phyloP scores from a whole-genome alignment of 2,888 invertebrate genomes.

The Petrolisthes cinctipes region DNA sequence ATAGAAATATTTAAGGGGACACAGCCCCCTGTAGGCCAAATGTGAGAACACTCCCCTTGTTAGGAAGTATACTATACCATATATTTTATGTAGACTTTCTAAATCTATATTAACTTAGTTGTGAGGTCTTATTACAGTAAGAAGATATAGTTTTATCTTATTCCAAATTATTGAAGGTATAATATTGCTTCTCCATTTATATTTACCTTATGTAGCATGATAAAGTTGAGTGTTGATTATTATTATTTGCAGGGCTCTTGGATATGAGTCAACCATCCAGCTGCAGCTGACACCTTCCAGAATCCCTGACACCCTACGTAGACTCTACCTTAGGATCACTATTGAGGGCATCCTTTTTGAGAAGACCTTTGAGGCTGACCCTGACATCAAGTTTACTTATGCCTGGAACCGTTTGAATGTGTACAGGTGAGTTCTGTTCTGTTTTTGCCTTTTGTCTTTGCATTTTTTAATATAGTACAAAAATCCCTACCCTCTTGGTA shows the following conservation, averaged over 20 bases:
- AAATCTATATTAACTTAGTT: no score
- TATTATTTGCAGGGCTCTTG: constrained; percentile 78
- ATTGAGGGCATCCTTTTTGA: constrained; percentile 95
- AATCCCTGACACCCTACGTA: constrained; percentile 83
- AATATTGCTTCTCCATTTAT: no score
- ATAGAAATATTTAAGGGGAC: no score
- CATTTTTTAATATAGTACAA: not conserved
- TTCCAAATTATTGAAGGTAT: no score
- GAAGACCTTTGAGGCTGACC: constrained; percentile 94
- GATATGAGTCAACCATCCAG: constrained; percentile 92
- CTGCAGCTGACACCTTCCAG: constrained; percentile 88
- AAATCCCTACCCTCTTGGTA: not conserved
- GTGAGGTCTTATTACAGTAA: no score
- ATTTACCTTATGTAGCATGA: no score
- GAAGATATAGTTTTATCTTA: no score
- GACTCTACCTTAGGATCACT: constrained; percentile 91
- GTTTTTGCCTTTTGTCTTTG: not conserved
- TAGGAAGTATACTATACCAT: no score
- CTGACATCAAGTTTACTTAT: constrained; percentile 95
- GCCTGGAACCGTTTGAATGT: constrained; percentile 97
- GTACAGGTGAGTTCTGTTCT: constrained; percentile 74
- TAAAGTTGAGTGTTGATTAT: not conserved
- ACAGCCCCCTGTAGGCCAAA: no score
- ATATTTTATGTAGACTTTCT: no score
- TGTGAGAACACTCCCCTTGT: no score